Evolutionary conservation across 1,140 invertebrate genomes (phyloP), one percentile per base, ranked within the genome.

Genomic region (Paralvinella palmiformis): DNA sequence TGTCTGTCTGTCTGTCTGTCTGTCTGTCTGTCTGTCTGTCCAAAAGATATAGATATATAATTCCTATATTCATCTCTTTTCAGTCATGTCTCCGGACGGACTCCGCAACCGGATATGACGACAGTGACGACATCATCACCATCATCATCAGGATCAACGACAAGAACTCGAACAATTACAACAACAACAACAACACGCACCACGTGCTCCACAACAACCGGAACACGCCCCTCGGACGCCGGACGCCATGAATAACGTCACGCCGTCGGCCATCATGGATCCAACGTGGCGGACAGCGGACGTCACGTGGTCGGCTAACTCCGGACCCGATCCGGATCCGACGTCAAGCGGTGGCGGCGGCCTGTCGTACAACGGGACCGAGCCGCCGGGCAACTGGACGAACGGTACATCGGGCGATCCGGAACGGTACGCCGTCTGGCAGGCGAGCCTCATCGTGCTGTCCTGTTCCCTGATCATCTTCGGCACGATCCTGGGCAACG

Each of bases 401-500:
- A 29, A 52, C 48, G 20, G 10, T 2, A 52, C 24, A 22, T 22
- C 24, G 10, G 48, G 10, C 48, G 48, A 29, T 7, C 24, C 24
- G 5, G n/a, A 20, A 20, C 55, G 29, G 10, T 72, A 74, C 61
- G 58, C 62, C 22, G 15, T 71, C 36, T 76, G 73, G 72, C 67
- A 70, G 37, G 69, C 72, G 41, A 68, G 72, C 1, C 7, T 79
- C 6, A 72, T 79, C 27, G 68, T 70, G 6, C 53, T 81, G n/a
- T 59, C 80, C 5, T 63, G 82, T 1, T 67, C 69, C 0, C n/a
- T 74, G 22, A 63, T 83, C 48, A 80, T 81, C 50, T 31, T 80
- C 4, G 72, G 73, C 58, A 83, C 76, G 10, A 66, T 77, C 48
- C 60, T 79, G 59, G 83, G 83, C 10, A 84, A 84, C 70, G 69